phyloP scores from a whole-genome alignment of 1,140 invertebrate genomes.

The Drosophila arizonae region DNA sequence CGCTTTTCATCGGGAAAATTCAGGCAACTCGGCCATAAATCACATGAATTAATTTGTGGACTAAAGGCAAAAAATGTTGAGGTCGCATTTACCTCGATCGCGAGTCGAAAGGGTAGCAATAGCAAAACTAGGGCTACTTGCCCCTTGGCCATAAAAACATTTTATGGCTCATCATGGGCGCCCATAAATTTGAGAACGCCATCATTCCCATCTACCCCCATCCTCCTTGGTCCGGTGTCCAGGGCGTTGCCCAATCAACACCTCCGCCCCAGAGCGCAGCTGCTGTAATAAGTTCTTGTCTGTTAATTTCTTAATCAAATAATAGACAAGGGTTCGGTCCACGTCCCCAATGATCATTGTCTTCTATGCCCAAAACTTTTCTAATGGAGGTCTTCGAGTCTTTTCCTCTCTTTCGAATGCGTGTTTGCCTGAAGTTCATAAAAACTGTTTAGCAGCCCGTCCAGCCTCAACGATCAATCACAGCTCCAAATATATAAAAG shows the following conservation, averaged over 20 bases:
- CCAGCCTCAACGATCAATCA: slow-evolving; percentile 57
- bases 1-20: slow-evolving; percentile 36
- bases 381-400: background rate
- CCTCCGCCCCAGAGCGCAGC: slow-evolving; percentile 22
- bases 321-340: slow-evolving; percentile 43
- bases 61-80: slow-evolving; percentile 71
- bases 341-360: slow-evolving; percentile 39
- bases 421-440: slow-evolving; percentile 68
- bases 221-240: slow-evolving; percentile 30
- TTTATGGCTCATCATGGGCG: slow-evolving; percentile 79
- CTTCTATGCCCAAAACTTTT: slow-evolving; percentile 3
- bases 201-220: slow-evolving; percentile 46
- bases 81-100: slow-evolving; percentile 36
- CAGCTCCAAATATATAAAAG: background rate
- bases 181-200: slow-evolving; percentile 74
- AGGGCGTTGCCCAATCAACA: slow-evolving; percentile 80
- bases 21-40: slow-evolving; percentile 66
- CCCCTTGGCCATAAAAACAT: slow-evolving; percentile 64
- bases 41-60: slow-evolving; percentile 74
- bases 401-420: background rate
- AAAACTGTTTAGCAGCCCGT: slow-evolving; percentile 67
- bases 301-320: slow-evolving; percentile 75
- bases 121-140: slow-evolving; percentile 15
- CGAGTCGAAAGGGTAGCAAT: slow-evolving; percentile 41
- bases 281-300: slow-evolving; percentile 64